Base-by-base conservation (phyloP, 2,113 vertebrate species). In the Alectura lathami region DNA sequence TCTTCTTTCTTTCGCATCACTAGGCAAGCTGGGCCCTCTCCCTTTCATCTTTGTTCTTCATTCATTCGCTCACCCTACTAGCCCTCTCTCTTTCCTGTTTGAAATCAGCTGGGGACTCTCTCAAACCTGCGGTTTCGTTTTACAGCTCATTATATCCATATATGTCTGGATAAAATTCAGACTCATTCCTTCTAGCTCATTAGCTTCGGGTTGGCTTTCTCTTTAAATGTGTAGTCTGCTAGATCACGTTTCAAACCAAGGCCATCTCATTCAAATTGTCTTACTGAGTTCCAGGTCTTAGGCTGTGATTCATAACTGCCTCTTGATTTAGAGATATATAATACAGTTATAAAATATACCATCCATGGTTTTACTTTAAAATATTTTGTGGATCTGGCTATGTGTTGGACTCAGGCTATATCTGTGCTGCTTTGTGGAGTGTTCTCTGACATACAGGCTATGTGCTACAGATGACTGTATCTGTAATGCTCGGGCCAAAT, bases 171-270 rank as follows among this genome's bases (percentile, higher is more conserved):
- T 63, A 83, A 88, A 87, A 68, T 42, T 82, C 83, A 79, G 45
- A 87, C 67, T 87, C 79, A 72, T 77, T 83, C 64, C 82, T 86
- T 88, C 47, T 63, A 88, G 68, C 64, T 85, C 84, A 70, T 94
- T 88, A 94, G 67, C 84, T 91, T 59, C 67, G 27, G 42, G 74
- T 67, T 70, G 62, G 17, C 54, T 94, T 80, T 54, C 59, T 89
- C 63, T 59, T 95, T 80, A 80, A 82, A 54, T 67, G 32, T n/a
- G 38, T 62, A 30, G 92, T 84, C 81, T 86, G 20, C 51, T 53
- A 68, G 78, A 89, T 93, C 32, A 38, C 56, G 42, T 92, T 95
- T 92, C 87, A 86, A 70, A 91, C 60, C 67, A 74, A 78, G 66
- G 51, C 34, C 14, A 2, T 57, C 66, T 94, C 50, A 24, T 70